Evolutionary conservation across 2,888 invertebrate genomes (phyloP).

Genomic region (Nasonia oneida): DNA sequence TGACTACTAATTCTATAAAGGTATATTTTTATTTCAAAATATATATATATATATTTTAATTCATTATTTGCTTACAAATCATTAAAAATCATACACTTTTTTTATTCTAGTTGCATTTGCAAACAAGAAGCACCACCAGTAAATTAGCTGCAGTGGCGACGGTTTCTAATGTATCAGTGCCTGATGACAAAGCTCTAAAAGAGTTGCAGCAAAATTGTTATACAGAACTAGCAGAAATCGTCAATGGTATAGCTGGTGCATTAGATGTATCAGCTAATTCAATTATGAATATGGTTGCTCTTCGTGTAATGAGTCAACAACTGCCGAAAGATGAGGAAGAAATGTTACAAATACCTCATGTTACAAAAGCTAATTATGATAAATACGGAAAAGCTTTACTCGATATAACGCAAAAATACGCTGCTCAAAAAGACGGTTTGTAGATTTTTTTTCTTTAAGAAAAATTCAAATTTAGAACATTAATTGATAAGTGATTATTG

Average conservation of each 20-base stretch:
- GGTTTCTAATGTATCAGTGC: slow-evolving; percentile 43
- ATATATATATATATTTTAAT: not conserved
- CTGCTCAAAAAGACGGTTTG: slow-evolving; percentile 81
- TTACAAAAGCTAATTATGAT: slow-evolving; percentile 91
- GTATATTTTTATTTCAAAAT: slow-evolving; percentile 68
- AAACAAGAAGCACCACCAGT: slow-evolving; percentile 10
- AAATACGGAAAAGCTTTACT: slow-evolving; percentile 91
- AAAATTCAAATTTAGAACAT: not conserved
- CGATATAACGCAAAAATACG: slow-evolving; percentile 87
- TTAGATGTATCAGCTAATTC: slow-evolving; percentile 81
- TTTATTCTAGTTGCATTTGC: slow-evolving; percentile 12
- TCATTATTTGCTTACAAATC: not conserved
- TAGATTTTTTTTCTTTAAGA: not conserved
- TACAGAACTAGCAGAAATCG: slow-evolving; percentile 80
- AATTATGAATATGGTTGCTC: slow-evolving; percentile 81
- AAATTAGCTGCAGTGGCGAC: slow-evolving; percentile 25
- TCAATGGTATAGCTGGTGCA: slow-evolving; percentile 80
- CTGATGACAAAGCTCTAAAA: slow-evolving; percentile 64
- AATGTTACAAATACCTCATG: slow-evolving; percentile 91
- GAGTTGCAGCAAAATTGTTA: slow-evolving; percentile 81
- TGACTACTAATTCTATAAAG: slow-evolving; percentile 79
- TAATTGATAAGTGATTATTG: not conserved
- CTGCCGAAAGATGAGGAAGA: slow-evolving; percentile 88
- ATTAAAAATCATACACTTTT: not conserved
- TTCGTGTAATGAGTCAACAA: slow-evolving; percentile 86